Percentiles rank a stretch among this genome's conserved stretches.
These are phyloP conservation scores for Sinelater perroti DNA, from an alignment of 2,888 invertebrate species.

Conservation along the genomic window DNA sequence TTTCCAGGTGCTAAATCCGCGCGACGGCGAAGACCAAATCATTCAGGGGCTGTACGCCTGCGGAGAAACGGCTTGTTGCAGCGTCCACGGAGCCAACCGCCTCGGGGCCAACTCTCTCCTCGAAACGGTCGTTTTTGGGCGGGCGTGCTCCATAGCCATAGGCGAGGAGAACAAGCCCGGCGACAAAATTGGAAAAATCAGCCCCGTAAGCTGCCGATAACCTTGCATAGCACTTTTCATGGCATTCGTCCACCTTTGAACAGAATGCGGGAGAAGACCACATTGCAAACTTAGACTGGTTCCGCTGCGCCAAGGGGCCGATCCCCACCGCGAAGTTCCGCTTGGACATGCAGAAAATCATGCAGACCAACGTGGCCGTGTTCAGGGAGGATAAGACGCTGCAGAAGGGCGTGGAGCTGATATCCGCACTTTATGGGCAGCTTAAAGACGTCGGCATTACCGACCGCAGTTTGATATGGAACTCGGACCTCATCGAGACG, in stretches of 20 bases:
- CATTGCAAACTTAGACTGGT: constrained; percentile 88
- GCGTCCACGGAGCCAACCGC: constrained; percentile 98
- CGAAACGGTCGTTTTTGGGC: constrained; percentile 97
- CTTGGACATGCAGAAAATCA: constrained; percentile 93
- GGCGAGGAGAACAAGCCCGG: constrained; percentile 87
- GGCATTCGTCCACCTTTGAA: too few relatives aligned
- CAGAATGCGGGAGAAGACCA: constrained; percentile 91
- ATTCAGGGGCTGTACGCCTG: constrained; percentile 93
- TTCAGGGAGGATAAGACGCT: constrained; percentile 91
- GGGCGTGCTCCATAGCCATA: constrained; percentile 94
- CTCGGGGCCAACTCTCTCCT: constrained; percentile 98
- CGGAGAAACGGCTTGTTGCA: constrained; percentile 94
- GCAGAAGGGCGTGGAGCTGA: constrained; percentile 75
- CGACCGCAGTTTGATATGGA: constrained; percentile 87
- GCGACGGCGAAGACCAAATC: constrained; percentile 71
- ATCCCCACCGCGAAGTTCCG: constrained; percentile 86
- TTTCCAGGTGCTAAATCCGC: constrained; percentile 69
- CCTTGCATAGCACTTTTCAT: constrained; percentile 1
- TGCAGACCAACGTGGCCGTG: constrained; percentile 98
- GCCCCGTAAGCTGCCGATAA: constrained; percentile 65
- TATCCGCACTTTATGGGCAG: constrained; percentile 80
- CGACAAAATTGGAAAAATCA: constrained; percentile 76
- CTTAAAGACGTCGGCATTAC: constrained; percentile 82
- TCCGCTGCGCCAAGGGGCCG: constrained; percentile 80
- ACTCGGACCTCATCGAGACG: constrained; percentile 95